A percentile compares a stretch with the other conserved stretches of the same genome.
Evolutionary conservation across 2,888 invertebrate genomes (phyloP).

Genomic region (Meta bourneti): DNA sequence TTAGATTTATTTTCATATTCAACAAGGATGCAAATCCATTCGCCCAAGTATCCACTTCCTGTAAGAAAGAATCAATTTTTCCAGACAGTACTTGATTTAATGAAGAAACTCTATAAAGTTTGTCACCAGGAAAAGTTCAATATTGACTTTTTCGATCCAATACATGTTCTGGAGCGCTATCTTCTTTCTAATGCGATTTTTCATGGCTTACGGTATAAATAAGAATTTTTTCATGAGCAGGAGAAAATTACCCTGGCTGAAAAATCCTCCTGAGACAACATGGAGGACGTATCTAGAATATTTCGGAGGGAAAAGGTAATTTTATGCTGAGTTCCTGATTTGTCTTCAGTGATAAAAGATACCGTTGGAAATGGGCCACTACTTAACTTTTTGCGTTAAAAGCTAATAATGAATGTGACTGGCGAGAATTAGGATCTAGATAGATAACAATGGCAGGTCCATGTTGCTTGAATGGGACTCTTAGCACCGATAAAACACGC

Average conservation of each 20-base stretch:
- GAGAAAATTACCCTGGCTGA: background rate
- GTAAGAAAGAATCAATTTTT: background rate
- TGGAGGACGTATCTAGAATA: background rate
- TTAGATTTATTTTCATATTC: background rate
- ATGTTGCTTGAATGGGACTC: background rate
- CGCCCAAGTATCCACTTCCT: background rate
- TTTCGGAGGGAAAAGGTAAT: background rate
- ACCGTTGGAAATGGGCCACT: background rate
- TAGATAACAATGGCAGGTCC: background rate
- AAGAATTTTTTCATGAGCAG: background rate
- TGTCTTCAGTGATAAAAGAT: background rate
- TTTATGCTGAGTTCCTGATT: background rate
- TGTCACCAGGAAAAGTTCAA: conserved; percentile 27
- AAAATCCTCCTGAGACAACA: background rate
- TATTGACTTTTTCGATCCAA: conserved; percentile 24
- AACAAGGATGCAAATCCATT: background rate
- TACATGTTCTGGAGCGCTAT: background rate
- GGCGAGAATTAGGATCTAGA: background rate
- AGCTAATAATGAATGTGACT: background rate
- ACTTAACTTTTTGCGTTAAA: background rate
- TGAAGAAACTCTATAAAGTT: conserved; percentile 30
- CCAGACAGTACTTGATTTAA: background rate
- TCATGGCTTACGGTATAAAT: background rate
- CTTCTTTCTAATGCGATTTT: background rate
- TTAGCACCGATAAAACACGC: background rate